These are phyloP conservation scores for Saturnia pavonia DNA, from an alignment of 2,888 invertebrate species.

Conservation along the genomic window DNA sequence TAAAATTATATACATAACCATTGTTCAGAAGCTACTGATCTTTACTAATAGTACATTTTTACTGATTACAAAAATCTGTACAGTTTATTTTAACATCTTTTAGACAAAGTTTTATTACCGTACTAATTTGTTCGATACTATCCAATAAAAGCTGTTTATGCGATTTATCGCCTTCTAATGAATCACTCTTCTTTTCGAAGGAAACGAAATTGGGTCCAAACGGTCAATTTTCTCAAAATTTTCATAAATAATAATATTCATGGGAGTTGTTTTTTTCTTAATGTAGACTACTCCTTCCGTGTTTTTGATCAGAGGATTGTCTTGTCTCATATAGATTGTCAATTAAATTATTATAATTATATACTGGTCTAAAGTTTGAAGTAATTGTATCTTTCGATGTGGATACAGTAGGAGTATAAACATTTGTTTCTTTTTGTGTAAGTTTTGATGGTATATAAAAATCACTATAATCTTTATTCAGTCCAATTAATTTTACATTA, in stretches of 20 bases:
- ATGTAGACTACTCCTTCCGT: background rate
- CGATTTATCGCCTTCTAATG: background rate
- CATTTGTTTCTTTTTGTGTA: background rate
- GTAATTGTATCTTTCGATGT: background rate
- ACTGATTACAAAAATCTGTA: background rate
- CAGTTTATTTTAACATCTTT: background rate
- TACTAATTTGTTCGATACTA: background rate
- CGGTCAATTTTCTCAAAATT: background rate
- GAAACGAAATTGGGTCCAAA: background rate
- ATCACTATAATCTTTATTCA: slow-evolving; percentile 40
- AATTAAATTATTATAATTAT: slow-evolving; percentile 3
- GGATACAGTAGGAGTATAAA: background rate
- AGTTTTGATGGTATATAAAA: slow-evolving; percentile 30
- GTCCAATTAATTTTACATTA: slow-evolving; percentile 39
- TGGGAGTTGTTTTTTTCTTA: background rate
- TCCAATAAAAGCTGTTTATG: background rate
- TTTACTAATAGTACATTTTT: background rate
- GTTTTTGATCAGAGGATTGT: background rate
- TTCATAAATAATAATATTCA: slow-evolving; percentile 1
- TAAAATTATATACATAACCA: no score
- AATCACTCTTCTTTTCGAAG: background rate
- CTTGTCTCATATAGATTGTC: slow-evolving; percentile 10
- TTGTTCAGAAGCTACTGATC: background rate
- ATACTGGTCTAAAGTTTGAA: background rate
- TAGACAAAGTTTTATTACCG: background rate